Conservation (phyloP, 2,113 vertebrate species). For the Hippocampus mohnikei region DNA sequence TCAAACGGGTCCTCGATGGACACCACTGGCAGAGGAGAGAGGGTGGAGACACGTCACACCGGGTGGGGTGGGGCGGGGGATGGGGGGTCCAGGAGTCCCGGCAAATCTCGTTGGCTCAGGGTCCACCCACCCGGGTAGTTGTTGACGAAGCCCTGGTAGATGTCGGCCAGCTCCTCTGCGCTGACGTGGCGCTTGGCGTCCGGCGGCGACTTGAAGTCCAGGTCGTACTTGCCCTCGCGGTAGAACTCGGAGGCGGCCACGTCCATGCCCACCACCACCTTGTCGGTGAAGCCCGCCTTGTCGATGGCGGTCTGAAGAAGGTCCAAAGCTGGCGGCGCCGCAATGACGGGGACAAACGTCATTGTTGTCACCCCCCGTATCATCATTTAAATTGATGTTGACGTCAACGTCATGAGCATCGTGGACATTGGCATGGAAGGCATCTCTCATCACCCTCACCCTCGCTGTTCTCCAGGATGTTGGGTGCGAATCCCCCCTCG, state of each 20-base stretch:
- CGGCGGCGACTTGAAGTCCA: conserved; percentile 92
- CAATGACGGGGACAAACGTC: background rate
- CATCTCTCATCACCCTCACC: conserved; percentile 61
- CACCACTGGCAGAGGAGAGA: conserved; percentile 75
- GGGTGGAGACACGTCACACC: background rate
- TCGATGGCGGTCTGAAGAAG: conserved; percentile 92
- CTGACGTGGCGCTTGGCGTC: conserved; percentile 84
- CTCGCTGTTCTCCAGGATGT: conserved; percentile 94
- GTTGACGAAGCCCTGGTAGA: conserved; percentile 92
- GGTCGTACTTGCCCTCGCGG: conserved; percentile 88
- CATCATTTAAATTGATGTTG: background rate
- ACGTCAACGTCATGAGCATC: no score
- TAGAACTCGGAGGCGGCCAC: conserved; percentile 94
- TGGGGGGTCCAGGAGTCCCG: no score
- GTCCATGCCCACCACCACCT: conserved; percentile 95
- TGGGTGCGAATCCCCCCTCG: conserved; percentile 92
- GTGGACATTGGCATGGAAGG: no score
- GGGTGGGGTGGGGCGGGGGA: no score
- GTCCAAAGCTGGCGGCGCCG: conserved; percentile 79
- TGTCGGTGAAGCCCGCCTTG: conserved; percentile 90
- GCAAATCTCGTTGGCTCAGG: background rate
- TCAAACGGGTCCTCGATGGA: conserved; percentile 97
- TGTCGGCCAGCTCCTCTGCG: conserved; percentile 84
- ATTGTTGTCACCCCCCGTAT: background rate
- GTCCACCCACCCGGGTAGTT: conserved; percentile 85